A percentile compares a stretch with the other conserved stretches of the same genome.
phyloP scores from a whole-genome alignment of 2,113 vertebrate species.

The Elanus axillaris region DNA sequence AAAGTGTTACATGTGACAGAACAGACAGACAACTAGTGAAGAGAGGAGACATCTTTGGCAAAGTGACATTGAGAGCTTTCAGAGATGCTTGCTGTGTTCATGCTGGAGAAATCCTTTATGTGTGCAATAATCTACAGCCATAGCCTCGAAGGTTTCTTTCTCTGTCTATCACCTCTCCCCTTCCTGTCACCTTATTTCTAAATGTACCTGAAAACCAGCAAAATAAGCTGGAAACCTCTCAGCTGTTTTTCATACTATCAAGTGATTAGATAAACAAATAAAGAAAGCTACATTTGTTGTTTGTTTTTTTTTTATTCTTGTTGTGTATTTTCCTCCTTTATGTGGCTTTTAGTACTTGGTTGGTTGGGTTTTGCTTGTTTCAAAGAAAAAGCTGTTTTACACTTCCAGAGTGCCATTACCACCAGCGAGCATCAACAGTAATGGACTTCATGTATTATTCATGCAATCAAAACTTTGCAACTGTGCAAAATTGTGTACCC shows the following conservation, averaged over 20 bases:
- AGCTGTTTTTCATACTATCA: not conserved
- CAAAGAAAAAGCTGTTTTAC: not conserved
- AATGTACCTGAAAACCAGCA: not conserved
- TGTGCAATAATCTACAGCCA: not conserved
- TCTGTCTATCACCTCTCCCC: not conserved
- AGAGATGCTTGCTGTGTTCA: not conserved
- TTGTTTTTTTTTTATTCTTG: not conserved
- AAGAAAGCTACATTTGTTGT: not conserved
- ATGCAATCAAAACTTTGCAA: constrained; percentile 75
- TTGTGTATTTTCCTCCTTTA: not conserved
- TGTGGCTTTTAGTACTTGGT: not conserved
- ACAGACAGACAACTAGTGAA: not conserved
- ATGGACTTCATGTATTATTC: constrained; percentile 72
- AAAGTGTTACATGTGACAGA: constrained; percentile 15
- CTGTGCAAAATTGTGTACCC: constrained; percentile 57
- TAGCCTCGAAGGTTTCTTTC: not conserved
- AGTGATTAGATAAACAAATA: not conserved
- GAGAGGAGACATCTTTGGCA: not conserved
- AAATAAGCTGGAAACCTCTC: not conserved
- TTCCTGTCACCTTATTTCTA: not conserved
- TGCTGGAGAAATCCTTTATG: not conserved
- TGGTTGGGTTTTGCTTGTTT: not conserved
- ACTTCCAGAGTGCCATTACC: constrained; percentile 34
- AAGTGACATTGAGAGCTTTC: constrained; percentile 21
- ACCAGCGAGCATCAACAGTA: not conserved